phyloP scores from a whole-genome alignment of 2,888 invertebrate genomes.

The Cosmia pyralina region DNA sequence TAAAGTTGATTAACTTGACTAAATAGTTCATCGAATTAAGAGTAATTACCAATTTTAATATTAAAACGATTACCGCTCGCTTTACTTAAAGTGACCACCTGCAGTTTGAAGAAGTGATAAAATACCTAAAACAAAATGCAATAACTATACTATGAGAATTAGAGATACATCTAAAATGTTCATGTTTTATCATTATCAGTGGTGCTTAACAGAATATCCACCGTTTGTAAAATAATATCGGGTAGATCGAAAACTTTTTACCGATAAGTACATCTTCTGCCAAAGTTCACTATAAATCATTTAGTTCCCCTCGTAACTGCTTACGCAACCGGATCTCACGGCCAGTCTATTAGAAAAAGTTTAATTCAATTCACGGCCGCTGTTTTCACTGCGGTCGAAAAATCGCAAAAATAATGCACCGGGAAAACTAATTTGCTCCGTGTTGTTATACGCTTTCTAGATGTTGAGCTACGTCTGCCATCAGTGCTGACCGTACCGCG shows the following conservation, averaged over 20 bases:
- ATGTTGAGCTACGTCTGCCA: constrained; percentile 61
- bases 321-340: constrained; percentile 78
- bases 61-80: not conserved
- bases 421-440: constrained; percentile 74
- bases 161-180: not conserved
- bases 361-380: constrained; percentile 79
- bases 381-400: constrained; percentile 80
- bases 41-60: not conserved
- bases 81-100: not conserved
- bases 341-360: constrained; percentile 73
- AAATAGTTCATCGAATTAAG: not conserved
- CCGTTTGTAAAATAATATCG: not conserved
- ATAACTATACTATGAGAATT: not conserved
- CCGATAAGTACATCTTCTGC: constrained; percentile 41
- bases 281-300: constrained; percentile 55
- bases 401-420: constrained; percentile 80
- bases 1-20: not conserved
- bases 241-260: constrained; percentile 22
- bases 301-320: constrained; percentile 52
- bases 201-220: not conserved
- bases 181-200: not conserved
- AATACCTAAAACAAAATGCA: not conserved
- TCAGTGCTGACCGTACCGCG: constrained; percentile 77
- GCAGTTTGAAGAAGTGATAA: not conserved
- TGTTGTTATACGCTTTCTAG: constrained; percentile 83